A percentile compares a stretch with the other conserved stretches of the same genome.
These are phyloP conservation scores for Lepisosteus osseus DNA, from an alignment of 2,113 vertebrate genomes.

Conservation along the genomic window DNA sequence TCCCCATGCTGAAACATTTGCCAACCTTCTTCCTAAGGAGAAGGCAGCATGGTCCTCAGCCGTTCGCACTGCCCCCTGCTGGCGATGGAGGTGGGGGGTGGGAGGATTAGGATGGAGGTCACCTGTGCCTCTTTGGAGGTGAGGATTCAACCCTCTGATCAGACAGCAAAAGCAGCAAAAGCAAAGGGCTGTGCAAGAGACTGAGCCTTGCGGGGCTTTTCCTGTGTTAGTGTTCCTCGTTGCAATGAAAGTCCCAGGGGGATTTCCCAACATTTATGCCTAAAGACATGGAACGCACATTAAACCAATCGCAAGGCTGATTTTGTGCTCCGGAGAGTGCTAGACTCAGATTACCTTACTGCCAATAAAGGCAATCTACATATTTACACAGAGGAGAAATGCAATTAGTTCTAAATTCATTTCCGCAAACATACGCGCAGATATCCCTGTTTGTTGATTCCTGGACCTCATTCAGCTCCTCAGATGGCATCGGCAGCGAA, in stretches of 20 bases:
- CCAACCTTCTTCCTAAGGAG: neutral
- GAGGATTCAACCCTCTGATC: neutral
- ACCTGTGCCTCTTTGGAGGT: neutral
- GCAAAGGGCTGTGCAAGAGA: neutral
- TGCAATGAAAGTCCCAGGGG: neutral
- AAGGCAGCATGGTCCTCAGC: neutral
- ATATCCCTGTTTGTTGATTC: too few relatives aligned
- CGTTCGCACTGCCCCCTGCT: neutral
- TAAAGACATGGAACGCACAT: conserved; percentile 8
- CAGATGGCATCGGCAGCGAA: neutral
- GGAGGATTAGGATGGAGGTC: neutral
- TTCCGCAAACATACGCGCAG: neutral
- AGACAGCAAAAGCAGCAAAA: too few relatives aligned
- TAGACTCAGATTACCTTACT: conserved; percentile 11
- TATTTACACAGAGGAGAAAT: conserved; percentile 9
- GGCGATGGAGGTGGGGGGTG: neutral
- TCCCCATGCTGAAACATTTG: conserved; percentile 8
- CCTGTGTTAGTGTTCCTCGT: neutral
- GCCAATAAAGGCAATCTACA: conserved; percentile 24
- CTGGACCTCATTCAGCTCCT: neutral
- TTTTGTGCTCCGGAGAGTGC: conserved; percentile 13
- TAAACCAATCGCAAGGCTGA: conserved; percentile 8
- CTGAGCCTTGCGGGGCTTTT: neutral
- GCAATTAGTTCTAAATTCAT: neutral
- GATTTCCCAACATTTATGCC: conserved; percentile 3